Base-by-base conservation (phyloP, 2,113 vertebrate species). In the Struthio camelus region DNA sequence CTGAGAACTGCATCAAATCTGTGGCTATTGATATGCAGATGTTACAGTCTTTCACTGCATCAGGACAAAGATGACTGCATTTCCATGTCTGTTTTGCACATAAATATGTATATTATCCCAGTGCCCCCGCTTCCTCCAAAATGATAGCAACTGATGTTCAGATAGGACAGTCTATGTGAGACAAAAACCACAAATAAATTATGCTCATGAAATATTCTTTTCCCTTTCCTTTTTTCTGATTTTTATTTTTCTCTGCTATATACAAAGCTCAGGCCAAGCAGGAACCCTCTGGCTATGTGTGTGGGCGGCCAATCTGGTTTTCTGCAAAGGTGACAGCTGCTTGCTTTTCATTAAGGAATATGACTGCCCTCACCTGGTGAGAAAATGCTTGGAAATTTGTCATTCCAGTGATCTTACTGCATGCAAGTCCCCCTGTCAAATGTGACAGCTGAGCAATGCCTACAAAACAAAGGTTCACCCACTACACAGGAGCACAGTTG, bases 281-380 rank as follows among this genome's bases (percentile, higher is more conserved):
- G 89, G 56, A 91, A 91, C 87, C 89, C 85, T 94, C 82, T 8
- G 69, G 89, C 79, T 90, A 5, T 3, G 6, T 14, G 87, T n/a
- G 94, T 91, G 76, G 96, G 95, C 28, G 17, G 87, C 85, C 85
- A 59, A 56, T 88, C 87, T 90, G 89, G 36, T 95, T 93, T 78
- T 78, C 87, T 94, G 54, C 32, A 87, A 53, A 44, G 95, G 89
- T 89, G 95, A 4, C 85, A 90, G 91, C 82, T 83, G 93, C 89
- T 71, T 6, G 81, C 64, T 86, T 94, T 97, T 48, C 91, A 80
- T 40, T 34, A 14, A 97, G 97, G 97, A 56, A 64, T 97, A 61
- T 95, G 95, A 97, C 28, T 97, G 97, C 97, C 97, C 96, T 95
- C 97, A 86, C 87, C 97, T 95, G 97, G 97, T 78, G 91, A 78